Percentiles rank a stretch among this genome's conserved stretches.
phyloP scores from a whole-genome alignment of 2,797 vertebrate species.

The Chiloscyllium punctatum region DNA sequence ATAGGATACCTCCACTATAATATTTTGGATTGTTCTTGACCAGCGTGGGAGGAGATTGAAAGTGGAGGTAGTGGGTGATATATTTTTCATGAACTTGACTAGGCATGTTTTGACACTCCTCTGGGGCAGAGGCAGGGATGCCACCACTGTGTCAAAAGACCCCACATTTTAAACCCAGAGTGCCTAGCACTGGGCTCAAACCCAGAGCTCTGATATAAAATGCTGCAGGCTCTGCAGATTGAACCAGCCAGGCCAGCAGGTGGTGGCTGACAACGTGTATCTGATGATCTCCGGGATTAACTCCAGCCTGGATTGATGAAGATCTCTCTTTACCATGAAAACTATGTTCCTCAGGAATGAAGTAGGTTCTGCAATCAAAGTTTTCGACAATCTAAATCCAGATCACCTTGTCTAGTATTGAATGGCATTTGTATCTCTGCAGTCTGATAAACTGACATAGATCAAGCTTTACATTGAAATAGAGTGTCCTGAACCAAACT shows the following conservation, averaged over 20 bases:
- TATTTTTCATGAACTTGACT: too few species aligned
- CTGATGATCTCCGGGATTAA: neutral
- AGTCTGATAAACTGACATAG: too few species aligned
- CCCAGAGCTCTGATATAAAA: too few species aligned
- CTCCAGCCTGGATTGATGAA: neutral
- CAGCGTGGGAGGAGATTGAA: neutral
- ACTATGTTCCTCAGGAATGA: neutral
- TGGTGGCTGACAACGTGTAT: neutral
- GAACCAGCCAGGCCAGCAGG: neutral
- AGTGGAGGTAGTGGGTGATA: neutral
- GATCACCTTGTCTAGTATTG: neutral
- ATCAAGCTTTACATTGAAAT: neutral
- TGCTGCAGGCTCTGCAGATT: too few species aligned
- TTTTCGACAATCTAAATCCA: neutral
- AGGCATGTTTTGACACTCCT: too few species aligned
- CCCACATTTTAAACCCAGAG: too few species aligned
- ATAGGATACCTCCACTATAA: neutral
- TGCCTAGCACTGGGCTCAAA: too few species aligned
- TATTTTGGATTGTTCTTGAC: neutral
- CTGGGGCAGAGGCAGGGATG: too few species aligned
- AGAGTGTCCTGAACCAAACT: neutral
- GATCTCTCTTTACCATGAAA: neutral
- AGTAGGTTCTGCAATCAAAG: neutral
- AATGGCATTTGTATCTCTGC: neutral
- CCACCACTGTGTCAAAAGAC: too few species aligned